A percentile compares a stretch with the other conserved stretches of the same genome.
phyloP scores from a whole-genome alignment of 2,888 invertebrate species.

The Eupithecia subumbrata region DNA sequence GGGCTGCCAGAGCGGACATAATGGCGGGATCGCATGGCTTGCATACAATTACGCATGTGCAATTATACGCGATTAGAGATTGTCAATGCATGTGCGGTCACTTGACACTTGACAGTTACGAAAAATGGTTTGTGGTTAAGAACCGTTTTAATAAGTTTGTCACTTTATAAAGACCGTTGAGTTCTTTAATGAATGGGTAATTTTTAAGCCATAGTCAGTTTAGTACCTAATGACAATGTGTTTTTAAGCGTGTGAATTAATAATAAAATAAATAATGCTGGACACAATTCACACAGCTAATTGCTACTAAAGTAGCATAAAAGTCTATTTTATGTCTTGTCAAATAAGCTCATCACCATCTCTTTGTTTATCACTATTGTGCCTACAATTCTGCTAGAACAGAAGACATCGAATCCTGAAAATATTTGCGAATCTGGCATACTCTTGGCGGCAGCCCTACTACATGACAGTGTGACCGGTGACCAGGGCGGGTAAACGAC shows the following conservation, averaged over 20 bases:
- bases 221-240: too few relatives aligned
- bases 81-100: conserved; percentile 3
- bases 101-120: background rate
- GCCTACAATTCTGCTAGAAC: too few relatives aligned
- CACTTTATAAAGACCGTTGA: background rate
- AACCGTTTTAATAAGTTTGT: background rate
- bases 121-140: background rate
- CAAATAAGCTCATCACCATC: background rate
- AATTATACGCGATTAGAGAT: background rate
- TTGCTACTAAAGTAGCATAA: too few relatives aligned
- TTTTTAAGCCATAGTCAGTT: background rate
- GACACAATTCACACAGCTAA: too few relatives aligned
- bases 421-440: background rate
- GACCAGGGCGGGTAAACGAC: conserved; percentile 41
- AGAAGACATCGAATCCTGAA: background rate
- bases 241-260: too few relatives aligned
- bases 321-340: background rate
- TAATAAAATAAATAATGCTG: too few relatives aligned
- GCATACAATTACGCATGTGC: conserved; percentile 2
- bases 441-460: conserved; percentile 30
- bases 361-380: too few relatives aligned
- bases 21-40: conserved; percentile 2
- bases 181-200: background rate
- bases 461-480: conserved; percentile 2
- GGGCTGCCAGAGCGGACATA: conserved; percentile 25